phyloP scores from a whole-genome alignment of 2,888 invertebrate genomes.

The Agrotis puta region DNA sequence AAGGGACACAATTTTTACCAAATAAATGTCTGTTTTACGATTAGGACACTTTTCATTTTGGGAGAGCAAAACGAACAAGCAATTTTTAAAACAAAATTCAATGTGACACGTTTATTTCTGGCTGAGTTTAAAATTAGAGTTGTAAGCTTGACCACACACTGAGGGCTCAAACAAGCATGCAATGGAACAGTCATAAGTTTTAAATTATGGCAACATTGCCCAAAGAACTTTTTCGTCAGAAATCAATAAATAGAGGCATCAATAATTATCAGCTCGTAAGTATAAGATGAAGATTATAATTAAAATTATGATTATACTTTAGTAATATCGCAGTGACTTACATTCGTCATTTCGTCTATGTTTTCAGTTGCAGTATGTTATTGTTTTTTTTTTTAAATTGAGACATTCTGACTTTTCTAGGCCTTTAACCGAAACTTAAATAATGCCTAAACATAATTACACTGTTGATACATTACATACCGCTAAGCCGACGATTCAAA shows the following conservation, averaged over 20 bases:
- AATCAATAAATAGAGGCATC: background rate
- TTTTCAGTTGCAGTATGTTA: too few species aligned
- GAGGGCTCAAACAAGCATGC: background rate
- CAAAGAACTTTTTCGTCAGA: too few species aligned
- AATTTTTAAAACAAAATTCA: background rate
- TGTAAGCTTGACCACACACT: conserved; percentile 36
- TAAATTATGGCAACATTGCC: conserved; percentile 3
- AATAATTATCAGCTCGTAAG: background rate
- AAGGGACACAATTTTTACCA: conserved; percentile 14
- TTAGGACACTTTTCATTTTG: conserved; percentile 16
- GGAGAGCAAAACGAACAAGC: background rate
- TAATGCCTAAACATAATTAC: too few species aligned
- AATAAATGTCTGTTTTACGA: conserved; percentile 28
- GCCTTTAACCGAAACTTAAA: too few species aligned
- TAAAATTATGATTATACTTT: too few species aligned
- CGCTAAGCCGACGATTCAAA: too few species aligned
- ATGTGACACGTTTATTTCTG: conserved; percentile 24
- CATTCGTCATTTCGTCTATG: too few species aligned
- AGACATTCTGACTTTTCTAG: too few species aligned
- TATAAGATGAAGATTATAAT: too few species aligned
- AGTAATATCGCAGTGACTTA: too few species aligned
- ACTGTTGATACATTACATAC: too few species aligned
- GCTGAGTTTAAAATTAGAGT: conserved; percentile 1
- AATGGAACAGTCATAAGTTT: background rate
- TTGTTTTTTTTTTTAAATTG: too few species aligned